Conservation (phyloP, 2,888 invertebrate genomes). For the Acholoe squamosa region DNA sequence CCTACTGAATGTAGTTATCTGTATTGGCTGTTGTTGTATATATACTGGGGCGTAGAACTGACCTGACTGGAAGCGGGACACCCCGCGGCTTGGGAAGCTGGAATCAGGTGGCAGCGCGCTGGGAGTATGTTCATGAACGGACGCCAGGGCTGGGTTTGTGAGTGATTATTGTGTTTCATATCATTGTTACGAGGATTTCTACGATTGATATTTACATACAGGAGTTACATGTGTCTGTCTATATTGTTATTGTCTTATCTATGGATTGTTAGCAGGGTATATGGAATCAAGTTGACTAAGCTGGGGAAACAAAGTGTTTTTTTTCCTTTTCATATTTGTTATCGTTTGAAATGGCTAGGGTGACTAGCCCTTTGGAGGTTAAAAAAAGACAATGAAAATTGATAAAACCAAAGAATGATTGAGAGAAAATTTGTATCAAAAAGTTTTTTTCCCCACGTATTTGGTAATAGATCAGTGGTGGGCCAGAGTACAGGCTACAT, state of each 20-base stretch:
- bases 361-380: too few relatives aligned
- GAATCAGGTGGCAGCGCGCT: background rate
- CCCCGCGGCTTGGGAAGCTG: slow-evolving; percentile 44
- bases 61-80: slow-evolving; percentile 48
- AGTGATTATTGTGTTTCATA: slow-evolving; percentile 35
- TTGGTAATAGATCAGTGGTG: too few relatives aligned
- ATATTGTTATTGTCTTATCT: background rate
- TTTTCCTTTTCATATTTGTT: too few relatives aligned
- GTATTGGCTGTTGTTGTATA: too few relatives aligned
- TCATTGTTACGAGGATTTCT: background rate
- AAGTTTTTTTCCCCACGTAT: too few relatives aligned
- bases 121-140: background rate
- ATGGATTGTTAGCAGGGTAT: background rate
- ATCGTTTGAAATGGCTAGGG: too few relatives aligned
- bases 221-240: background rate
- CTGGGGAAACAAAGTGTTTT: too few relatives aligned
- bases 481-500: too few relatives aligned
- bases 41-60: background rate
- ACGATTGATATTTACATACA: background rate
- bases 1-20: too few relatives aligned
- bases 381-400: too few relatives aligned
- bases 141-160: slow-evolving; percentile 17
- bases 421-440: too few relatives aligned
- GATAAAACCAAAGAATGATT: too few relatives aligned
- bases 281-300: background rate